Percentiles rank a stretch among this genome's conserved stretches.
Evolutionary conservation across 2,888 invertebrate genomes (phyloP).

Genomic region (Eilema sororculum): DNA sequence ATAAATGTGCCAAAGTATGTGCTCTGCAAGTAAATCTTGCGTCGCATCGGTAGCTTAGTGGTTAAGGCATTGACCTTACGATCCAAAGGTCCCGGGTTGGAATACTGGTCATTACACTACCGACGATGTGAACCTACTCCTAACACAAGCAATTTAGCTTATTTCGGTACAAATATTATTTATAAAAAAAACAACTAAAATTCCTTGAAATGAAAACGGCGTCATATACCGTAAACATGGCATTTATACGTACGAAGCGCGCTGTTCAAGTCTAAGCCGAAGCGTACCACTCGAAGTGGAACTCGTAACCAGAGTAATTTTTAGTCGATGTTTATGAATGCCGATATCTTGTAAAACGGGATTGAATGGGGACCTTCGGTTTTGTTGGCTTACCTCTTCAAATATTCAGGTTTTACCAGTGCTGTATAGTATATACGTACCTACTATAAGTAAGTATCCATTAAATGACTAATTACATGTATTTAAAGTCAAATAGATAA

Average conservation of each 20-base stretch:
- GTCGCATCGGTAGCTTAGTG: no score
- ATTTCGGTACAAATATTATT: no score
- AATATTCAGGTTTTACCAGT: not conserved
- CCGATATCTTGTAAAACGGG: not conserved
- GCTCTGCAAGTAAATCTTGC: no score
- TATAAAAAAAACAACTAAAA: no score
- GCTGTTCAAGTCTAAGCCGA: not conserved
- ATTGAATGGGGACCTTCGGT: not conserved
- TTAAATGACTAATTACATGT: not conserved
- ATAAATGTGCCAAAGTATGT: not conserved
- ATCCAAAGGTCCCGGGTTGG: no score
- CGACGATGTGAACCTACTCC: no score
- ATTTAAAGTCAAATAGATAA: not conserved
- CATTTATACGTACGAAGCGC: not conserved
- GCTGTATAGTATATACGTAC: not conserved
- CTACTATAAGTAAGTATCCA: no score
- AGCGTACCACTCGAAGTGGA: not conserved
- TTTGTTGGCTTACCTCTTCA: not conserved
- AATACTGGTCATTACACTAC: no score
- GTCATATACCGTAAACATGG: conserved; percentile 1
- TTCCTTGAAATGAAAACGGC: not conserved
- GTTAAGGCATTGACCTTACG: no score
- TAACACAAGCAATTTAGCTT: no score
- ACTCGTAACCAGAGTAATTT: not conserved
- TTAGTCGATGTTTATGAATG: conserved; percentile 4